Conservation (phyloP, 1,140 invertebrate species). For the Bradysia coprophila region DNA sequence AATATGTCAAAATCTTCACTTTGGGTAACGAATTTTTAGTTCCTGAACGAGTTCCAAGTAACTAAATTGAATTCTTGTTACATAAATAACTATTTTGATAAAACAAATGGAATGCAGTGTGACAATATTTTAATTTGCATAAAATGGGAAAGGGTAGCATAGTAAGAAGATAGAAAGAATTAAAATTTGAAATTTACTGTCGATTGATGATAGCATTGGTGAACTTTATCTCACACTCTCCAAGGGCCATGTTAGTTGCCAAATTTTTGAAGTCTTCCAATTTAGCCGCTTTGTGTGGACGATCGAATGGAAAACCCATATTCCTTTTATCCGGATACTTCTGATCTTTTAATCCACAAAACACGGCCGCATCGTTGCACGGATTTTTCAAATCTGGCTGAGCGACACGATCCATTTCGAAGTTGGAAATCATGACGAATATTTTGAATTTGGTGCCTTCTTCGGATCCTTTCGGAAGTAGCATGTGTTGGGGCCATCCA, state of each 20-base stretch:
- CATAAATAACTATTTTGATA: too few relatives aligned
- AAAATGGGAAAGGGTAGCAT: too few relatives aligned
- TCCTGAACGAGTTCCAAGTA: too few relatives aligned
- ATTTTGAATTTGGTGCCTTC: constrained; percentile 24
- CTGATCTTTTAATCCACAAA: constrained; percentile 43
- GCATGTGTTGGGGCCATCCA: constrained; percentile 31
- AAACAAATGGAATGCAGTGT: too few relatives aligned
- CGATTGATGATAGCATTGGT: constrained; percentile 11
- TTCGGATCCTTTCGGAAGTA: constrained; percentile 26
- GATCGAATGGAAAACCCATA: constrained; percentile 56
- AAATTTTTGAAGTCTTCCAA: constrained; percentile 31
- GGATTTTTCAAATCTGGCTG: constrained; percentile 23
- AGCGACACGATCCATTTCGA: constrained; percentile 29
- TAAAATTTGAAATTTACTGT: neutral
- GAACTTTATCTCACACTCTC: constrained; percentile 28
- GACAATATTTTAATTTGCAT: too few relatives aligned
- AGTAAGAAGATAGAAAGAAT: too few relatives aligned
- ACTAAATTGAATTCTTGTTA: too few relatives aligned
- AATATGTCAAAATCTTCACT: too few relatives aligned
- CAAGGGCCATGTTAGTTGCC: constrained; percentile 32
- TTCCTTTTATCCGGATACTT: constrained; percentile 42
- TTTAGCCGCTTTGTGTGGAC: constrained; percentile 30
- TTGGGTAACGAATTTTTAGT: too few relatives aligned
- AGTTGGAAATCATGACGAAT: constrained; percentile 30
- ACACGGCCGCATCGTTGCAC: constrained; percentile 43